phyloP scores from a whole-genome alignment of 2,113 vertebrate genomes.

The Lipophrys pholis region DNA sequence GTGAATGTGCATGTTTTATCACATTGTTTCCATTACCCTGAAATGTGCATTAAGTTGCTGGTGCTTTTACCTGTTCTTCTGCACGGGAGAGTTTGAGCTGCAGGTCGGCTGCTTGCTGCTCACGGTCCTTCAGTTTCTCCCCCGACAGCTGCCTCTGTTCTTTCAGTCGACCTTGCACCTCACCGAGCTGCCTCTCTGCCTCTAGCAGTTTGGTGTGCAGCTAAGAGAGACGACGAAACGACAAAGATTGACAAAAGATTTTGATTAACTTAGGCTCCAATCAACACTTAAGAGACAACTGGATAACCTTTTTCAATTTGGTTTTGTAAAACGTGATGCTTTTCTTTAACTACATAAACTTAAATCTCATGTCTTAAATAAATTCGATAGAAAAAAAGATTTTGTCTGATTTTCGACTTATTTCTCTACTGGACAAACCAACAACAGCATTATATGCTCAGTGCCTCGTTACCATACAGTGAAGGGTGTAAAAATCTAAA shows the following conservation, averaged over 20 bases:
- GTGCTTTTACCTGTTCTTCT: slow-evolving; percentile 89
- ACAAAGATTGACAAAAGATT: background rate
- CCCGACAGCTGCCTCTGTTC: slow-evolving; percentile 97
- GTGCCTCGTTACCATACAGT: background rate
- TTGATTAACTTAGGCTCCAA: background rate
- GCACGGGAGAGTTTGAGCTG: slow-evolving; percentile 94
- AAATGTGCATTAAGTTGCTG: too few species aligned
- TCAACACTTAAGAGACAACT: background rate
- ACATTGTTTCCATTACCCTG: too few species aligned
- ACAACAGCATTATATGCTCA: background rate
- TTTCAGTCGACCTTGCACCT: slow-evolving; percentile 95
- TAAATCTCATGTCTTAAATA: too few species aligned
- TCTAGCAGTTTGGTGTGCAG: slow-evolving; percentile 94
- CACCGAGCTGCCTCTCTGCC: slow-evolving; percentile 93
- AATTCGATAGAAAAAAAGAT: too few species aligned
- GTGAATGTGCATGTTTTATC: too few species aligned
- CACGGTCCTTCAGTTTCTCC: slow-evolving; percentile 96
- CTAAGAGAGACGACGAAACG: slow-evolving; percentile 71
- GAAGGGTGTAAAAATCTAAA: background rate
- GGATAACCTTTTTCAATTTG: background rate
- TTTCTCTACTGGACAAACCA: background rate
- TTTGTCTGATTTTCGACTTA: too few species aligned
- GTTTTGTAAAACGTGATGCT: background rate
- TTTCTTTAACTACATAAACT: too few species aligned
- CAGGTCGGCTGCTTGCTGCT: slow-evolving; percentile 94